Conservation (phyloP, 2,888 invertebrate species). For the Cryptophagus acutangulus region DNA sequence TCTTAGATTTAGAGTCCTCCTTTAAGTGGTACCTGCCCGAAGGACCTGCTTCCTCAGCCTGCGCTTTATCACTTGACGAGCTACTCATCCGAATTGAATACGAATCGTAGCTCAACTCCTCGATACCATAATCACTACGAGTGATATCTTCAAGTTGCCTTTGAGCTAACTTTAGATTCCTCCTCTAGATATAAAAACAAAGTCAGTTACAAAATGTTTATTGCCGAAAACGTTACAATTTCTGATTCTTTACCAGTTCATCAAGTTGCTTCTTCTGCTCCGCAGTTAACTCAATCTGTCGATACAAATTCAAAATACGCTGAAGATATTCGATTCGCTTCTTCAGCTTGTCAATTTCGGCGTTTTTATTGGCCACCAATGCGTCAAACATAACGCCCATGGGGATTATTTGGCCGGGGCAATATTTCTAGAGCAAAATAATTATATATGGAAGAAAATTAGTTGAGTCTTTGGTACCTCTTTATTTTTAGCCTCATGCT, state of each 20-base stretch:
- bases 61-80: no score
- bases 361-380: constrained; percentile 48
- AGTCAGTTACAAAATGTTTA: no score
- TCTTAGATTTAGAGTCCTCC: no score
- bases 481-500: constrained; percentile 32
- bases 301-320: constrained; percentile 32
- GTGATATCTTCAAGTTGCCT: no score
- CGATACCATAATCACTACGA: no score
- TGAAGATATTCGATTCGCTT: constrained; percentile 46
- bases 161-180: no score
- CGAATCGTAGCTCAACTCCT: no score
- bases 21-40: no score
- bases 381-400: constrained; percentile 42
- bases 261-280: constrained; percentile 35
- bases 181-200: no score
- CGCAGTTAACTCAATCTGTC: constrained; percentile 34
- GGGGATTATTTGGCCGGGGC: constrained; percentile 41
- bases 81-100: no score
- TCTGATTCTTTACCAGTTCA: constrained; percentile 28
- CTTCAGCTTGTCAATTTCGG: constrained; percentile 50
- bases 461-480: constrained; percentile 15
- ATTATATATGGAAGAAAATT: constrained; percentile 6
- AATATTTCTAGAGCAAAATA: constrained; percentile 28
- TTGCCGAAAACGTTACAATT: neutral
- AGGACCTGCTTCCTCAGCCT: no score